Base-by-base conservation (phyloP, 2,888 invertebrate genomes). In the Trissolcus brochymenae region DNA sequence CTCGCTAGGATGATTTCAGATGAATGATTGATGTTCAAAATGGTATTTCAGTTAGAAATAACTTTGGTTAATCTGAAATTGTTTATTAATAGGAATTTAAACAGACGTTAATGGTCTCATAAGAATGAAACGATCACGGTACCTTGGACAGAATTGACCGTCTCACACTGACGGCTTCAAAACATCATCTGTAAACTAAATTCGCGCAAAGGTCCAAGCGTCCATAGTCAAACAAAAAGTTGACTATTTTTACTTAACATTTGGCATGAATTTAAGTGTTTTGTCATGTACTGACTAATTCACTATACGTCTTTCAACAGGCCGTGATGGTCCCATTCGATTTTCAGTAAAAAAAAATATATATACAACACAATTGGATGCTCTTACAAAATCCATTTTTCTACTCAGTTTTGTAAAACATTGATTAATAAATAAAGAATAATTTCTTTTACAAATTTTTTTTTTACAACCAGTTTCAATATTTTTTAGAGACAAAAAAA, bases 91-190 rank as follows among this genome's bases (percentile, higher is more conserved):
- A 54, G 49, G 41, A n/a, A 16, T 6, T 51, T n/a, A 57, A 72
- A 64, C 64, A 72, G 72, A 64, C 67, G 74, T 73, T 73, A 65
- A 73, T 73, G 65, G 60, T 65, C 19, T 16, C 17, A 19, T 4
- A 41, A 54, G n/a, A 49, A 21, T 7, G 14, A 17, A n/a, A 40
- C 43, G 19, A 21, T 19, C n/a, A 46, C 57, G 14, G 55, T 67
- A 76, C 76, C 76, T 71, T 71, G 7, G 9, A 35, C 35, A 9
- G 57, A 65, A 64, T 70, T 59, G 64, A 43, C 53, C 29, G 74
- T 41, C 65, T 53, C 72, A 73, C 56, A 77, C 77, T 67, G 72
- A 11, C 72, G 59, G 60, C 57, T 54, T 72, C 68, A 72, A 77
- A 77, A 68, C 17, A 51, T 50, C 11, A 14, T 53, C 55, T 43